Evolutionary conservation across 2,888 invertebrate species (phyloP).

Genomic region (Platerodrilus igneus): DNA sequence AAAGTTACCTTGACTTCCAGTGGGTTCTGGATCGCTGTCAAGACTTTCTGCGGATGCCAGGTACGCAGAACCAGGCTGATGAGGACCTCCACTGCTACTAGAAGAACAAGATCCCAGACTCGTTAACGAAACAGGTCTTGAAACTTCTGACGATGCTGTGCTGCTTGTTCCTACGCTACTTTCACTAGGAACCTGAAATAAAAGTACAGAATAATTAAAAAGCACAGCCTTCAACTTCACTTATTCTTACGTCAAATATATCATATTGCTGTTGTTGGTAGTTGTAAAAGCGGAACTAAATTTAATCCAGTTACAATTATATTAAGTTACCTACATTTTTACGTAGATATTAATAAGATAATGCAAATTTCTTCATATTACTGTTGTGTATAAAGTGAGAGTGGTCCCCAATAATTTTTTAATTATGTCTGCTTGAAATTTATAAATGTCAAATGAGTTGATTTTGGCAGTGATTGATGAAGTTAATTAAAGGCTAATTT

Average conservation of each 20-base stretch:
- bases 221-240: too few relatives aligned
- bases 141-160: conserved; percentile 54
- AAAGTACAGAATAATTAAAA: conserved; percentile 22
- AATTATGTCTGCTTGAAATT: too few relatives aligned
- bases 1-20: conserved; percentile 45
- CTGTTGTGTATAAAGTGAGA: too few relatives aligned
- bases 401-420: too few relatives aligned
- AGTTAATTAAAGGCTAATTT: too few relatives aligned
- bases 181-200: conserved; percentile 44
- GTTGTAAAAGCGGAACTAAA: conserved; percentile 21
- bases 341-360: conserved; percentile 7
- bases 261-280: too few relatives aligned
- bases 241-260: too few relatives aligned
- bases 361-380: too few relatives aligned
- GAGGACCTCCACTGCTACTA: conserved; percentile 59
- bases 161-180: conserved; percentile 51
- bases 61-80: conserved; percentile 69
- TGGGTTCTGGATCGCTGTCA: conserved; percentile 68
- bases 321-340: conserved; percentile 12
- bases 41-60: conserved; percentile 84
- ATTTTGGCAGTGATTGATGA: too few relatives aligned
- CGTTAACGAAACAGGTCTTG: conserved; percentile 68
- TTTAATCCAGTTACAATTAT: conserved; percentile 5
- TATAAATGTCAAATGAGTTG: too few relatives aligned
- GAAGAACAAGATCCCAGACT: conserved; percentile 74